These are phyloP conservation scores for Biston stratarius DNA, from an alignment of 2,888 invertebrate genomes.

Conservation along the genomic window DNA sequence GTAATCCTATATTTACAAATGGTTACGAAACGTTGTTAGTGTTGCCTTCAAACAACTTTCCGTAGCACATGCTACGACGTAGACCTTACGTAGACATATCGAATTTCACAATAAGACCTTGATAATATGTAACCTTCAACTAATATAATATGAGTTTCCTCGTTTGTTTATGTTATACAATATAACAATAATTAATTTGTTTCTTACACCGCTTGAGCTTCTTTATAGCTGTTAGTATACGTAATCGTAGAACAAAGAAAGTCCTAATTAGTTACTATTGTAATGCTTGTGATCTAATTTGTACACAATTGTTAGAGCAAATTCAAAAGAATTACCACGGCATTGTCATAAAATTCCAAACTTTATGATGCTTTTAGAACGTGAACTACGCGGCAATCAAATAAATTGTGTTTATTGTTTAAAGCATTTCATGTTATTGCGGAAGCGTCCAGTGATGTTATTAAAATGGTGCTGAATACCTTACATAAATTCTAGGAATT, in stretches of 20 bases:
- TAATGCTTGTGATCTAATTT: conserved; percentile 1
- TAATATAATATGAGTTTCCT: conserved; percentile 21
- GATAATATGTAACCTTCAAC: conserved; percentile 12
- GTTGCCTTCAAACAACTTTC: conserved; percentile 19
- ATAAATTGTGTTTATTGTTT: conserved; percentile 35
- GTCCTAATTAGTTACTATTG: conserved; percentile 4
- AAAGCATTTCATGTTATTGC: conserved; percentile 32
- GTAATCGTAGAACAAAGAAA: conserved; percentile 27
- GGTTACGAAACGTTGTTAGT: conserved; percentile 28
- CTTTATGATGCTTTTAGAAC: conserved; percentile 26
- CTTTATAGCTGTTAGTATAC: conserved; percentile 11
- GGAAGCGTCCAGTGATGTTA: conserved; percentile 35
- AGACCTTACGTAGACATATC: conserved; percentile 38
- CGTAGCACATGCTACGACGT: conserved; percentile 39
- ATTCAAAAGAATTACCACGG: conserved; percentile 3
- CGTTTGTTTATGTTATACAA: conserved; percentile 22
- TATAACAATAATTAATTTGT: conserved; percentile 13
- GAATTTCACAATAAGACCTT: conserved; percentile 30
- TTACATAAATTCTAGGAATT: conserved; percentile 22
- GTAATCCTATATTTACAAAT: conserved; percentile 34
- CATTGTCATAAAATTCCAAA: conserved; percentile 17
- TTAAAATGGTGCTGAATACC: conserved; percentile 31
- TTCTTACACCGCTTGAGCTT: conserved; percentile 4
- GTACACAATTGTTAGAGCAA: conserved; percentile 10
- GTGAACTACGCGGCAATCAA: conserved; percentile 17